A percentile compares a stretch with the other conserved stretches of the same genome.
These are phyloP conservation scores for Eueremaeus valkanovi DNA, from an alignment of 2,888 invertebrate species.

Conservation along the genomic window DNA sequence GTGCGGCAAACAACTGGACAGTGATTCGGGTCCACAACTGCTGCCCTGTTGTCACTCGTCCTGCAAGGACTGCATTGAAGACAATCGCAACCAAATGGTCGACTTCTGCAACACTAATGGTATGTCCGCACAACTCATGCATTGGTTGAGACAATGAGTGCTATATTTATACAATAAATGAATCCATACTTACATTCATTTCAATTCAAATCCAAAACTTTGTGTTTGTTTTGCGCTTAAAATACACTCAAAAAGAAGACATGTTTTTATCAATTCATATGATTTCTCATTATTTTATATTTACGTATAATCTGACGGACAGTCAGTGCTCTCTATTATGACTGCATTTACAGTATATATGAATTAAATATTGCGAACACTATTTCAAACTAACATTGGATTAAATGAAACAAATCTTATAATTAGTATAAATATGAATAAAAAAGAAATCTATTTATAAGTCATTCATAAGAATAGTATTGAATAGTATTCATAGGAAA, in stretches of 20 bases:
- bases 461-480: too few species aligned
- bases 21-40: neutral
- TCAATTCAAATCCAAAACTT: neutral
- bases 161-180: neutral
- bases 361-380: too few species aligned
- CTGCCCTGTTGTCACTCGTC: slow-evolving; percentile 28
- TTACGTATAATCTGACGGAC: too few species aligned
- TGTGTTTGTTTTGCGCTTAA: neutral
- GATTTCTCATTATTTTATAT: too few species aligned
- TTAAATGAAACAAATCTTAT: too few species aligned
- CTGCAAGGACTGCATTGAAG: slow-evolving; percentile 20
- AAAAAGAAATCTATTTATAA: too few species aligned
- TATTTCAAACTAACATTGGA: too few species aligned
- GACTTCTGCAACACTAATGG: neutral
- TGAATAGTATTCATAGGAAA: too few species aligned
- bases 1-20: neutral
- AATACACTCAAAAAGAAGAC: neutral
- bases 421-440: too few species aligned
- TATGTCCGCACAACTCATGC: too few species aligned
- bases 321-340: too few species aligned
- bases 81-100: neutral
- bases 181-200: neutral
- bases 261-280: slow-evolving; percentile 14
- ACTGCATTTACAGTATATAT: too few species aligned
- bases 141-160: neutral